Evolutionary conservation across 37 sponge, comb jelly and placozoan species (phyloP), one percentile per base, ranked within the genome.

Genomic region (Axinella damicornis): DNA sequence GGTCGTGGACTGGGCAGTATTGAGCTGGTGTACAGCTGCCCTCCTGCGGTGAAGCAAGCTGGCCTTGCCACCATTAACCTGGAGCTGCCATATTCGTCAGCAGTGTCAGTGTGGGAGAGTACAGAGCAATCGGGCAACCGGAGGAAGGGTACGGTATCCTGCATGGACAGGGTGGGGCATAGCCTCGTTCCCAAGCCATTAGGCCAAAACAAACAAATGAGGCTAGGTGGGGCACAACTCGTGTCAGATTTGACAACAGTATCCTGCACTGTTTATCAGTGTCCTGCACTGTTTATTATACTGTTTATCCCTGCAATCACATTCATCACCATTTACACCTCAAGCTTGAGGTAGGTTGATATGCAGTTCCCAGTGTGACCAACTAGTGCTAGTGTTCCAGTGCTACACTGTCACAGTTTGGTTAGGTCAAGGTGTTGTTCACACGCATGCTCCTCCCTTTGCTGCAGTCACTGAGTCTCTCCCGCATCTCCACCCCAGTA

Each of bases 21-120:
- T 15, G 53, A 79, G 32, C 15, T 79, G 80, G 53, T 79, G 21
- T 79, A 79, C 33, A 64, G 41, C 15, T 18, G 22, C 31, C 66
- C 80, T 2, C 34, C 13, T 40, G 5, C 53, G 1, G 68, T 79
- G 32, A 66, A 36, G 33, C 30, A 65, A 9, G 68, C 64, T 27
- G 80, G 80, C 14, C 80, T 79, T 20, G 38, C 66, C 34, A 79
- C 66, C 0, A 32, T 79, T 5, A 24, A 4, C 17, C 53, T 79
- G 9, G 80, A 36, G 28, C 67, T 79, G 20, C 67, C 68, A 0
- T 53, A 67, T 16, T 55, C 41, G 19, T 79, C 80, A 17, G 80
- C 30, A 21, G 55, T 46, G 53, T 13, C 56, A 62, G 24, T 62
- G 2, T 74, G 75, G 75, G 59, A 56, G 58, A 16, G 27, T 4